Evolutionary conservation across 2,113 vertebrate genomes (phyloP).

Genomic region (Potamarius usumacintae): DNA sequence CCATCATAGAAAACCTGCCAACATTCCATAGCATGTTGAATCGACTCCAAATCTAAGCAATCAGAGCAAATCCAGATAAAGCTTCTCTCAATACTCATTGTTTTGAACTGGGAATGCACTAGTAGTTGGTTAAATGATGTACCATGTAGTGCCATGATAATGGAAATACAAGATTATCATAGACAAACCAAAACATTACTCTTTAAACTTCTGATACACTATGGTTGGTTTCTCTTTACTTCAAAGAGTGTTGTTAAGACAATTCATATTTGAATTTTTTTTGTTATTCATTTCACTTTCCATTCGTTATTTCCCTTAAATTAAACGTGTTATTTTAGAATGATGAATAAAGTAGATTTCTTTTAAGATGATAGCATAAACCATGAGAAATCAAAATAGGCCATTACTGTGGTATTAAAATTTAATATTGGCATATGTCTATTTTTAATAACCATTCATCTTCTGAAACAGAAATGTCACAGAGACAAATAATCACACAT

Average conservation of each 20-base stretch:
- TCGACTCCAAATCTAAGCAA: slow-evolving; percentile 40
- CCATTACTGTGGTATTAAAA: neutral
- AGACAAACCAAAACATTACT: neutral
- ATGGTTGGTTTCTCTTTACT: neutral
- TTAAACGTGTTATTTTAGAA: neutral
- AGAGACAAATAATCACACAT: slow-evolving; percentile 5
- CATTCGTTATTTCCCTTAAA: neutral
- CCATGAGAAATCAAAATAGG: neutral
- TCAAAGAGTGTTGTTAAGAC: neutral
- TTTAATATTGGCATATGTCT: too few species aligned
- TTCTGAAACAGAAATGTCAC: neutral
- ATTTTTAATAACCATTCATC: neutral
- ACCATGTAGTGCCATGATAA: neutral
- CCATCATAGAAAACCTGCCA: slow-evolving; percentile 64
- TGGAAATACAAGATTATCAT: neutral
- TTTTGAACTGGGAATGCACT: neutral
- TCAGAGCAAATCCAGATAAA: slow-evolving; percentile 41
- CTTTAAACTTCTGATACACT: neutral
- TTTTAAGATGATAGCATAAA: neutral
- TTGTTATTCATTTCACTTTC: neutral
- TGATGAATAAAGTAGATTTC: neutral
- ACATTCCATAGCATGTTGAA: slow-evolving; percentile 64
- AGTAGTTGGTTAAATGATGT: neutral
- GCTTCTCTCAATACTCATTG: neutral
- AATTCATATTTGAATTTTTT: neutral